These are phyloP conservation scores for Leptestheria dahalacensis DNA, from an alignment of 1,140 invertebrate genomes.

Conservation along the genomic window DNA sequence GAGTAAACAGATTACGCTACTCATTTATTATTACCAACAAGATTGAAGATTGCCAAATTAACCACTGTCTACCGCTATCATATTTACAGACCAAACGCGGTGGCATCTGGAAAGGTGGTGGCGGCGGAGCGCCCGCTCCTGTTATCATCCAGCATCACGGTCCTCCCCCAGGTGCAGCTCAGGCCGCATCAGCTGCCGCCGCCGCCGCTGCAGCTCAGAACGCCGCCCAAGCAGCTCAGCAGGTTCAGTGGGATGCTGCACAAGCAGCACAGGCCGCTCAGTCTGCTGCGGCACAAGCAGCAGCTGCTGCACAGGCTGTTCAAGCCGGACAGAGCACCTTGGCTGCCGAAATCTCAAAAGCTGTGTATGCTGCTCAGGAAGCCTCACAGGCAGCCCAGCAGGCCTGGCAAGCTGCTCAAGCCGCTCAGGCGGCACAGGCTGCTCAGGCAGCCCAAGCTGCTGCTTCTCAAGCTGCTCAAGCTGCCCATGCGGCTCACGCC, in stretches of 20 bases:
- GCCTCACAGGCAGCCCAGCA: conserved; percentile 20
- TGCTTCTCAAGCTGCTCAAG: conserved; percentile 11
- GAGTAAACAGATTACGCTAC: too few species aligned
- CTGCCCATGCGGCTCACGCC: conserved; percentile 8
- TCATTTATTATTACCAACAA: too few species aligned
- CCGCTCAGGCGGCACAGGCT: conserved; percentile 19
- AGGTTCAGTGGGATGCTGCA: conserved; percentile 15
- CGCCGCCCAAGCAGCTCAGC: conserved; percentile 21
- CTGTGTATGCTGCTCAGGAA: conserved; percentile 9
- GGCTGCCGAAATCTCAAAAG: conserved; percentile 9
- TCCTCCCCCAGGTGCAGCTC: conserved; percentile 17
- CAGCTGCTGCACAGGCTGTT: conserved; percentile 19
- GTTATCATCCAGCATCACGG: conserved; percentile 1
- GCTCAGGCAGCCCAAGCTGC: conserved; percentile 18
- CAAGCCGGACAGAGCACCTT: conserved; percentile 19
- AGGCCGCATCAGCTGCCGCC: conserved; percentile 20
- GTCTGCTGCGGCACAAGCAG: conserved; percentile 14
- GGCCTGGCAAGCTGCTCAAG: conserved; percentile 21
- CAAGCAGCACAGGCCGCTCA: background rate
- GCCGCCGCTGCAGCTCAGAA: conserved; percentile 21
- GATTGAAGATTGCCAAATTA: too few species aligned
- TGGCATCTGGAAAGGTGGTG: conserved; percentile 1
- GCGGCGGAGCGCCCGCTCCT: background rate
- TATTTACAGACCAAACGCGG: conserved; percentile 7
- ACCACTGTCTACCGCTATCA: too few species aligned